phyloP scores from a whole-genome alignment of 2,888 invertebrate species.

The Nebria brevicollis region DNA sequence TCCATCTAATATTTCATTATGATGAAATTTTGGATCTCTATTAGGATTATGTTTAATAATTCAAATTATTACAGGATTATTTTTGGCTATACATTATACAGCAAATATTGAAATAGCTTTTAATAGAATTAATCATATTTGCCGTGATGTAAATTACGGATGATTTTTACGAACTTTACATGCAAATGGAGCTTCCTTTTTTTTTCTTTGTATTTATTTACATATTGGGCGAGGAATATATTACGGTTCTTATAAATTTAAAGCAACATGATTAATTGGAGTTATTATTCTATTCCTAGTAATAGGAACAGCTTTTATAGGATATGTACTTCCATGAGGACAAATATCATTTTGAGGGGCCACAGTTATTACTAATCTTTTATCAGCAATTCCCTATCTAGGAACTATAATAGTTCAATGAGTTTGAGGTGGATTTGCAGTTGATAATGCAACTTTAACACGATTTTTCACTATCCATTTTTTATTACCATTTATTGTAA shows the following conservation, averaged over 20 bases:
- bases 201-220: constrained; percentile 75
- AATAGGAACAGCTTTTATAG: constrained; percentile 80
- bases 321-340: constrained; percentile 81
- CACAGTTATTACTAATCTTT: constrained; percentile 63
- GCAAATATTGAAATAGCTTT: constrained; percentile 73
- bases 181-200: constrained; percentile 78
- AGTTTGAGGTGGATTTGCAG: constrained; percentile 64
- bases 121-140: constrained; percentile 74
- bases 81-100: constrained; percentile 76
- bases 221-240: constrained; percentile 76
- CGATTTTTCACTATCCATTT: constrained; percentile 82
- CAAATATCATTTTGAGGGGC: constrained; percentile 76
- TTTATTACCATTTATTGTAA: constrained; percentile 75
- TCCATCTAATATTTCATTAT: constrained; percentile 70
- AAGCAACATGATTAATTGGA: constrained; percentile 72
- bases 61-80: constrained; percentile 76
- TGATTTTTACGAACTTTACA: constrained; percentile 75
- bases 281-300: constrained; percentile 72
- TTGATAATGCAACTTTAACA: constrained; percentile 78
- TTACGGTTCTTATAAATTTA: constrained; percentile 63
- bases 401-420: constrained; percentile 73
- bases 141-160: constrained; percentile 75
- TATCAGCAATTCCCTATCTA: constrained; percentile 78
- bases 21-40: constrained; percentile 78
- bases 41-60: constrained; percentile 71